Evolutionary conservation across 23 tunicate genomes (phyloP).

Genomic region (Ascidia mentula): DNA sequence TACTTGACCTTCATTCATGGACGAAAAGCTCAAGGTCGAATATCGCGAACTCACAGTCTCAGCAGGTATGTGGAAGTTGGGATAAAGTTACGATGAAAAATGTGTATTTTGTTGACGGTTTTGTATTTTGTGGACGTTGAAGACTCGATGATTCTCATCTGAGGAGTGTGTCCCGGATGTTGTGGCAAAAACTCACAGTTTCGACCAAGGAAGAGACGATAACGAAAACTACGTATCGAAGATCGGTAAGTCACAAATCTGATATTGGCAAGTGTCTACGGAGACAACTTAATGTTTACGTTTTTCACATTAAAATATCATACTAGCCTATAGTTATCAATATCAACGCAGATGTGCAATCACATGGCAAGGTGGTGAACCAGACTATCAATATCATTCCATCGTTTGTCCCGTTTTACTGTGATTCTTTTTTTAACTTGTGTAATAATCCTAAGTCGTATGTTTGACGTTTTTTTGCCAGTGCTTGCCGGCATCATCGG

Average conservation of each 20-base stretch:
- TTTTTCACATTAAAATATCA: too few species aligned
- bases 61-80: not conserved
- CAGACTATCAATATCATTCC: too few species aligned
- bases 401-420: too few species aligned
- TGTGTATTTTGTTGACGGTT: not conserved
- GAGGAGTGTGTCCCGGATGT: conserved; percentile 48
- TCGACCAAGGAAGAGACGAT: not conserved
- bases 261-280: too few species aligned
- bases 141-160: conserved; percentile 4
- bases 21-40: not conserved
- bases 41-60: not conserved
- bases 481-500: too few species aligned
- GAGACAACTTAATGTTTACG: too few species aligned
- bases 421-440: too few species aligned
- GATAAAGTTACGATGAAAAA: not conserved
- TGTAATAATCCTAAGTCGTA: too few species aligned
- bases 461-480: too few species aligned
- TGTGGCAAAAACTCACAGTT: conserved; percentile 49
- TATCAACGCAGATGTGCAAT: too few species aligned
- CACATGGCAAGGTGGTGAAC: too few species aligned
- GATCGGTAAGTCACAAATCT: not conserved
- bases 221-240: not conserved
- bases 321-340: not conserved
- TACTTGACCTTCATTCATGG: too few species aligned
- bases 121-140: not conserved